Conservation (phyloP, 1,140 invertebrate species). For the Philopotamus ludificatus region DNA sequence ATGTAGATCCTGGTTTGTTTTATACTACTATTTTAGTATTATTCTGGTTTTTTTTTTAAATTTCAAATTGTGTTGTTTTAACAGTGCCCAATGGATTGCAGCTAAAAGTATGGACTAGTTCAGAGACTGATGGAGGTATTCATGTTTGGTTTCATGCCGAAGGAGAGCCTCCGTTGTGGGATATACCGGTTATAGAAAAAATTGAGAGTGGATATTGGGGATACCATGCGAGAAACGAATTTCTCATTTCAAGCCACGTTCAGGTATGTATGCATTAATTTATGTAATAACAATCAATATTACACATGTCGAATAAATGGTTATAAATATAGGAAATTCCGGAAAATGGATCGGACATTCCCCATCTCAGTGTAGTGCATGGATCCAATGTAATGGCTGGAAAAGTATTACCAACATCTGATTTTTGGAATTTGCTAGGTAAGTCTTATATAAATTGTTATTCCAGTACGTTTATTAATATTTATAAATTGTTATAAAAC, state of each 20-base stretch:
- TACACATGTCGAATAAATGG: not conserved
- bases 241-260: constrained; percentile 71
- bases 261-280: constrained; percentile 55
- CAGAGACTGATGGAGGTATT: constrained; percentile 72
- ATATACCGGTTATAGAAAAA: constrained; percentile 58
- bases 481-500: not conserved
- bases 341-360: constrained; percentile 86
- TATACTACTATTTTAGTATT: not conserved
- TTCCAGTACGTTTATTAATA: not conserved
- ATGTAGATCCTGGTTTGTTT: constrained; percentile 45
- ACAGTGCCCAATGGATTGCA: constrained; percentile 62
- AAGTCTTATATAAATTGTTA: constrained; percentile 1
- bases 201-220: constrained; percentile 60
- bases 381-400: constrained; percentile 61
- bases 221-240: constrained; percentile 76
- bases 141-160: constrained; percentile 86
- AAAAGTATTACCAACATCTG: constrained; percentile 42
- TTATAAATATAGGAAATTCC: constrained; percentile 85
- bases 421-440: constrained; percentile 35
- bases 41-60: not conserved
- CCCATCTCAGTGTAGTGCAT: constrained; percentile 78
- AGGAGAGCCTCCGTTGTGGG: constrained; percentile 67
- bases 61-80: constrained; percentile 26
- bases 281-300: not conserved
- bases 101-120: constrained; percentile 64